Base-by-base conservation (phyloP, 2,797 vertebrate genomes). In the Pipistrellus pipistrellus region DNA sequence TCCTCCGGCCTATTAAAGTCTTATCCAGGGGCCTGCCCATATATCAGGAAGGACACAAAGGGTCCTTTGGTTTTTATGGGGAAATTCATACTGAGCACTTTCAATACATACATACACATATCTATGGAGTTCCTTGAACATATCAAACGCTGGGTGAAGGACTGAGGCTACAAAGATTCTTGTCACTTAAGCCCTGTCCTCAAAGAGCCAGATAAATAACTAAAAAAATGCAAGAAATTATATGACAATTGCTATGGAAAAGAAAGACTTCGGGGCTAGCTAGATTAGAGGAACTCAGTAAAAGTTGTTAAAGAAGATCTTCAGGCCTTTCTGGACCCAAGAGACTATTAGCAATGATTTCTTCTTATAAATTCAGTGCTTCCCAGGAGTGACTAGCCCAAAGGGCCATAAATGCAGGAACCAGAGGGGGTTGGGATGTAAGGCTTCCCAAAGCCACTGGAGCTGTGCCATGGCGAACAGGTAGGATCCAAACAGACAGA, bases 41-140 rank as follows among this genome's bases (percentile, higher is more conserved):
- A 44, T 3, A n/a, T 12, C 59, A 88, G 69, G 25, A 96, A 90
- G 64, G 81, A 92, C 15, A 30, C 20, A 21, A 23, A 51, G 27
- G 57, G 11, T 76, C 57, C 32, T 88, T 66, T 44, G 41, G 14
- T 46, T 93, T 93, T 93, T 68, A 78, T 75, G 81, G 64, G 71
- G 59, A 81, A 64, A 71, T 80, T 73, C 81, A 85, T 23, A 64
- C 4, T 15, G 59, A 71, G 78, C 15, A 51, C 41, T 85, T 89
- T 10, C n/a, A 76, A 17, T 4, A 35, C 11, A 27, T 62, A 30
- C 27, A 62, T 62, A 62, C 12, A 62, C 27, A 12, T 25, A 27
- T 68, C 57, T 57, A 4, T 25, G 23, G 68, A 62, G n/a, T 17
- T 51, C n/a, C 71, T 86, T 81, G 88, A 62, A 59, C 20, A 15